Base-by-base conservation (phyloP, 2,888 invertebrate genomes). In the Heliconius hortense region DNA sequence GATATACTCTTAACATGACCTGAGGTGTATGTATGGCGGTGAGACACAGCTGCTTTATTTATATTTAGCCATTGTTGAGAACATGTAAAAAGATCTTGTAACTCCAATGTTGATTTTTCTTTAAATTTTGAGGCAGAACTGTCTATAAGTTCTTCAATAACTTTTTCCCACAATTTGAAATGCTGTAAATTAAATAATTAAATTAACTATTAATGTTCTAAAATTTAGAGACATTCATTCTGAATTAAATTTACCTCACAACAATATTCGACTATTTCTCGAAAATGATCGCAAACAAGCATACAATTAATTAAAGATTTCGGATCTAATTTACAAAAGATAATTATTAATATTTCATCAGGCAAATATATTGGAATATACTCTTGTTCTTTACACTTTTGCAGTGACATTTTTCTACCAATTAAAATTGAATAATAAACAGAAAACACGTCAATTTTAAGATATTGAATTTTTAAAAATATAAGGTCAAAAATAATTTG, bases 241-340 rank as follows among this genome's bases (percentile, higher is more conserved):
- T 31, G 2, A n/a, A 8, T 56, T 56, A 13, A 24, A 64, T 62
- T 71, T 82, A 88, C 89, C 84, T 84, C 79, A 26, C 82, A 82
- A 75, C 83, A 82, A 73, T 85, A 80, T 24, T 83, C 78, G 18
- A 80, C 82, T 18, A 85, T 62, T 77, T 78, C 76, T 75, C 82
- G 83, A 89, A 90, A 90, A 72, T 78, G 81, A 18, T 78, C 83
- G 72, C 81, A 87, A 1, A 90, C 86, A 66, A 70, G 66, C 79
- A 87, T 82, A 79, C 88, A 89, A 60, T 77, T 81, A 21, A 84
- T 5, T 56, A 90, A 74, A 15, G 84, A 79, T 77, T 80, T 80
- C 0, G 69, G 35, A 77, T 85, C 83, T 31, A 87, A 80, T 48
- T 83, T 74, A 64, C 81, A 78, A 62, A 89, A 86, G 60, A 89